Percentiles rank a stretch among this genome's conserved stretches.
phyloP scores from a whole-genome alignment of 2,797 vertebrate species.

The Garrulus glandarius region DNA sequence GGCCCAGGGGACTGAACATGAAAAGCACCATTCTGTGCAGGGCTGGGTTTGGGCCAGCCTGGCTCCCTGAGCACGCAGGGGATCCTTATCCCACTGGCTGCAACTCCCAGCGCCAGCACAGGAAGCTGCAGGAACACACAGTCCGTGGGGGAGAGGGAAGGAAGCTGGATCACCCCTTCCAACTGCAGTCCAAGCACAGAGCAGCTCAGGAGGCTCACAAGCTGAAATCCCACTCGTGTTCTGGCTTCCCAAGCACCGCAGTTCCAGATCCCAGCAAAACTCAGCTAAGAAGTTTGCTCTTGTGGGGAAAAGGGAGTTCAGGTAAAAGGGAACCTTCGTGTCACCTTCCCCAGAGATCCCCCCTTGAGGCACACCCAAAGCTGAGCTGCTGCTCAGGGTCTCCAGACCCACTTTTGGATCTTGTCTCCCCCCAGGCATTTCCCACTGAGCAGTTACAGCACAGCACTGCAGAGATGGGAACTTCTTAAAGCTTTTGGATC shows the following conservation, averaged over 20 bases:
- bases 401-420: not conserved
- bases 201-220: rapidly evolving
- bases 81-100: not conserved
- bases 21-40: not conserved
- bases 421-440: not conserved
- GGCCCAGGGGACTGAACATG: not conserved
- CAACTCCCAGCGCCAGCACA: not conserved
- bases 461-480: not conserved
- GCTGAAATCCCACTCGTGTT: rapidly evolving
- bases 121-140: not conserved
- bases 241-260: not conserved
- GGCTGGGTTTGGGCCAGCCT: not conserved
- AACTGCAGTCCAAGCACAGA: not conserved
- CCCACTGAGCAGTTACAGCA: not conserved
- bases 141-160: rapidly evolving
- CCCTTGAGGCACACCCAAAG: not conserved
- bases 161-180: not conserved
- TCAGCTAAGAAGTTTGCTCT: not conserved
- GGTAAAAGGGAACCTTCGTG: not conserved
- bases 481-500: not conserved
- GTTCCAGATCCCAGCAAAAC: not conserved
- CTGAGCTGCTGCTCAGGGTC: not conserved
- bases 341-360: not conserved
- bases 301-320: not conserved
- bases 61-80: not conserved